A percentile compares a stretch with the other conserved stretches of the same genome.
Conservation (phyloP, 1,140 invertebrate genomes). For the Cataglyphis hispanica region DNA sequence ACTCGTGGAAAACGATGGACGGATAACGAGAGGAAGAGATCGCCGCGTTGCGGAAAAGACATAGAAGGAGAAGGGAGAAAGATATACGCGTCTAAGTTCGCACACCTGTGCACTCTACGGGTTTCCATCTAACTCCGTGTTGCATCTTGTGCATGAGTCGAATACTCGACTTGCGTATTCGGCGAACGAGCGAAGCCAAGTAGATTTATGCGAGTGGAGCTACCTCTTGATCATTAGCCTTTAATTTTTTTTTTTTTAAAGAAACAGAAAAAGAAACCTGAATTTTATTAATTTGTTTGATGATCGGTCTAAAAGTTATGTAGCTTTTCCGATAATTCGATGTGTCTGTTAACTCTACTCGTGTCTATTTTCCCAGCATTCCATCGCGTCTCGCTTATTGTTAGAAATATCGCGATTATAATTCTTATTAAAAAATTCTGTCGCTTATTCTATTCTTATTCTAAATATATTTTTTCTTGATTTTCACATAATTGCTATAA, state of each 20-base stretch:
- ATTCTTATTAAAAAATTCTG: background rate
- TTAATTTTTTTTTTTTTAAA: constrained; percentile 5
- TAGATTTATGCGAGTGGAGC: constrained; percentile 35
- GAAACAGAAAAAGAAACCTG: constrained; percentile 40
- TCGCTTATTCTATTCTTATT: background rate
- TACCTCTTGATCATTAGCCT: constrained; percentile 48
- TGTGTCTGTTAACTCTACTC: background rate
- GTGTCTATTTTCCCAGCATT: background rate
- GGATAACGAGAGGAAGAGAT: constrained; percentile 7
- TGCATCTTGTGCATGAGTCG: constrained; percentile 48
- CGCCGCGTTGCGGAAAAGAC: constrained; percentile 5
- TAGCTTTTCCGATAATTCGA: constrained; percentile 45
- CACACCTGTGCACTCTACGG: constrained; percentile 35
- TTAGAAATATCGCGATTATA: background rate
- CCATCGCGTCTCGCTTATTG: background rate
- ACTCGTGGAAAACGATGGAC: constrained; percentile 23
- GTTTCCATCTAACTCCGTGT: constrained; percentile 46
- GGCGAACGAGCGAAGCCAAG: constrained; percentile 11
- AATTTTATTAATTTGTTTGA: constrained; percentile 3
- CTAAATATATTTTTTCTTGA: background rate
- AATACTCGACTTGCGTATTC: constrained; percentile 22
- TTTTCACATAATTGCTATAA: background rate
- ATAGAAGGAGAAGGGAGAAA: constrained; percentile 16
- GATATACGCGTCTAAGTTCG: constrained; percentile 37
- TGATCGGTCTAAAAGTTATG: background rate